Conservation (phyloP, 2,888 invertebrate genomes). For the Stramonita haemastoma region DNA sequence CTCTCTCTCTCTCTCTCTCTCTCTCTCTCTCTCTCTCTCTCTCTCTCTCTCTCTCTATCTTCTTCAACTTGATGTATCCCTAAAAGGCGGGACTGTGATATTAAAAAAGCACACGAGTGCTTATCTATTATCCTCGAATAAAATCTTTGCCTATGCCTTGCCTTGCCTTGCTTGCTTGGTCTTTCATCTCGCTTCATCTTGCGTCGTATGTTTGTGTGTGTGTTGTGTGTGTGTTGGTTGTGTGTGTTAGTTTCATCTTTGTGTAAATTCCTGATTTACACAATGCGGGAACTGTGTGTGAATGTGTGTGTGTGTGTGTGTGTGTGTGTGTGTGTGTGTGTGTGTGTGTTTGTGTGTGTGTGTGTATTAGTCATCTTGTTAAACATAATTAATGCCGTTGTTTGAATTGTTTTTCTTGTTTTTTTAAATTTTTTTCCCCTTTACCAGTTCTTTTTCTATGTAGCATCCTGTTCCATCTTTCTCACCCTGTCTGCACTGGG, state of each 20-base stretch:
- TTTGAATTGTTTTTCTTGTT: background rate
- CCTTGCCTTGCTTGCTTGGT: too few relatives aligned
- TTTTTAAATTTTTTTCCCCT: background rate
- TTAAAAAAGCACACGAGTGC: too few relatives aligned
- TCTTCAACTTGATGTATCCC: background rate
- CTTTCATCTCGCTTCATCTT: too few relatives aligned
- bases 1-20: conserved; percentile 19
- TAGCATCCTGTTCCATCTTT: background rate
- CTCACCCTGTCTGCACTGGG: background rate
- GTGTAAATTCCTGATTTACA: background rate
- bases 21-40: background rate
- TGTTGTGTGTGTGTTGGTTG: background rate
- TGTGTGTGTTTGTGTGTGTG: conserved; percentile 10
- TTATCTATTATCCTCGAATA: too few relatives aligned
- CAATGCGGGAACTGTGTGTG: background rate
- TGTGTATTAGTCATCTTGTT: background rate
- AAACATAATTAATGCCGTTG: background rate
- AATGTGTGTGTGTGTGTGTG: conserved; percentile 4
- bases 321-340: conserved; percentile 1
- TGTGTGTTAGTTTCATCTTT: background rate
- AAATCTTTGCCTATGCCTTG: too few relatives aligned
- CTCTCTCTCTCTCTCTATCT: conserved; percentile 10
- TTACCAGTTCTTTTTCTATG: background rate
- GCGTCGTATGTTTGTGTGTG: background rate
- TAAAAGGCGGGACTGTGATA: too few relatives aligned